Evolutionary conservation across 2,888 invertebrate genomes (phyloP).

Genomic region (Oscheius sp.): DNA sequence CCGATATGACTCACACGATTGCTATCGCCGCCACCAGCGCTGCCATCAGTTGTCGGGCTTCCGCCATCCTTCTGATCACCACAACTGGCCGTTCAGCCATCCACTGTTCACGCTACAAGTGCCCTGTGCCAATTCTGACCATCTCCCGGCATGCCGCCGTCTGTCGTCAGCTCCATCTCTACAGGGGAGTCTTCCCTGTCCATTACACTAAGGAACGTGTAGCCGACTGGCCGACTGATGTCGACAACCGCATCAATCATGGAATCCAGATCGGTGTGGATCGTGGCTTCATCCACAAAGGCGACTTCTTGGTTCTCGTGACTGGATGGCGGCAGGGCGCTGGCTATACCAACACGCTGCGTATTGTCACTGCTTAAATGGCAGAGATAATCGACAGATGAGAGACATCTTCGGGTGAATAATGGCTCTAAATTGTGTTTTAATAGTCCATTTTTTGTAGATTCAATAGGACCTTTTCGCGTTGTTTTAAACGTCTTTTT

Average conservation of each 20-base stretch:
- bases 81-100: conserved; percentile 82
- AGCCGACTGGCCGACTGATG: conserved; percentile 87
- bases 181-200: conserved; percentile 88
- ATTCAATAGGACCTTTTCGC: no score
- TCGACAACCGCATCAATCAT: conserved; percentile 76
- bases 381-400: not conserved
- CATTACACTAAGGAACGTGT: conserved; percentile 76
- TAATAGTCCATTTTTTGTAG: not conserved
- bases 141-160: conserved; percentile 86
- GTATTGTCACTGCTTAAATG: conserved; percentile 69
- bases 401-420: conserved; percentile 1
- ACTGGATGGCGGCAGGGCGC: conserved; percentile 84
- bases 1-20: conserved; percentile 88
- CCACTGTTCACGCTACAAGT: conserved; percentile 89
- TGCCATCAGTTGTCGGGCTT: conserved; percentile 85
- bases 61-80: conserved; percentile 88
- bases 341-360: conserved; percentile 73
- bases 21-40: conserved; percentile 95
- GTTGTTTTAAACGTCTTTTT: no score
- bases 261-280: conserved; percentile 75
- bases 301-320: conserved; percentile 88
- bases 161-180: conserved; percentile 89
- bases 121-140: conserved; percentile 91
- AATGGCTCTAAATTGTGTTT: not conserved
- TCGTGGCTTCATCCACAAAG: conserved; percentile 84